A percentile compares a stretch with the other conserved stretches of the same genome.
Evolutionary conservation across 2,797 vertebrate species (phyloP).

Genomic region (Malurus splendens): DNA sequence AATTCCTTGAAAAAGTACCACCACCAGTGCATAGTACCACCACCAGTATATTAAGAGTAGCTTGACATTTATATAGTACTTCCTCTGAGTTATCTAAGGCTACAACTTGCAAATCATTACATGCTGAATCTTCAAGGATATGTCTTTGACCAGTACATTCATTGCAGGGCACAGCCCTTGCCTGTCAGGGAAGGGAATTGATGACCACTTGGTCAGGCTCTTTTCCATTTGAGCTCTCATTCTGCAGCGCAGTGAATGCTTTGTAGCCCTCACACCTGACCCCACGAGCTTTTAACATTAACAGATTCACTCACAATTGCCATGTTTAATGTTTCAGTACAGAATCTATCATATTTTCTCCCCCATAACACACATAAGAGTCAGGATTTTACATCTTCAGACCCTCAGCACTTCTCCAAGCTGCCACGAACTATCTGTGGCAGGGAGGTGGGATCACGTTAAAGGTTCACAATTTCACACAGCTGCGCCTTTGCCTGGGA

Average conservation of each 20-base stretch:
- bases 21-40: conserved; percentile 8
- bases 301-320: neutral
- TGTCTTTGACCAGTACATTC: neutral
- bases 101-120: conserved; percentile 40
- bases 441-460: conserved; percentile 22
- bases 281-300: neutral
- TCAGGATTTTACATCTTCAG: conserved; percentile 30
- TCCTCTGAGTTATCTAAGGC: conserved; percentile 40
- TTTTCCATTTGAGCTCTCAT: neutral
- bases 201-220: neutral
- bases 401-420: neutral
- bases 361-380: neutral
- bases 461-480: conserved; percentile 57
- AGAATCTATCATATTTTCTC: neutral
- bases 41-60: conserved; percentile 31
- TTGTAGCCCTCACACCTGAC: conserved; percentile 17
- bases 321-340: neutral
- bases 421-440: neutral
- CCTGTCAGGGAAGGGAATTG: neutral
- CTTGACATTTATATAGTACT: conserved; percentile 48
- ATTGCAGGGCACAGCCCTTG: neutral
- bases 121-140: neutral
- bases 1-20: conserved; percentile 47
- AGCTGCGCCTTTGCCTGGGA: conserved; percentile 30
- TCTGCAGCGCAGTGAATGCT: neutral